phyloP scores from a whole-genome alignment of 2,797 vertebrate species.

The Ataeniobius toweri region DNA sequence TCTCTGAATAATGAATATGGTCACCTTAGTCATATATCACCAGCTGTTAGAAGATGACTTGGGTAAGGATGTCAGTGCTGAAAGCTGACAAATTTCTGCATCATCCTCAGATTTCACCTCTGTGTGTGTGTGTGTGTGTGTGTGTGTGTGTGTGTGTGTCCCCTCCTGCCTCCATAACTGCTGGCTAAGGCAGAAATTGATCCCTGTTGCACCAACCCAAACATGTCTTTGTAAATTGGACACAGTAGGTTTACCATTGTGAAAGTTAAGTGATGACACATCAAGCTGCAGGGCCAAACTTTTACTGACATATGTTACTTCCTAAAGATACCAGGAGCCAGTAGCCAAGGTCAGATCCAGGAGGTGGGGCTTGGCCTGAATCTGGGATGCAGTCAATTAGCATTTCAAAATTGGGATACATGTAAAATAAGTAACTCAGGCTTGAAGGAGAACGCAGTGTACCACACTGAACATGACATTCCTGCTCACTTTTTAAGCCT shows the following conservation, averaged over 20 bases:
- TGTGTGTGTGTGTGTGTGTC: not conserved
- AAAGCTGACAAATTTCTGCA: constrained; percentile 68
- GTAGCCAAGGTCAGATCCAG: constrained; percentile 37
- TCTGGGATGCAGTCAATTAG: constrained; percentile 60
- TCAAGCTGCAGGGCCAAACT: constrained; percentile 2
- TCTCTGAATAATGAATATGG: constrained; percentile 70
- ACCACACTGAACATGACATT: constrained; percentile 32
- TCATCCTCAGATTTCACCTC: constrained; percentile 51
- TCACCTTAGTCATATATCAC: constrained; percentile 77
- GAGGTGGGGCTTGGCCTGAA: constrained; percentile 35
- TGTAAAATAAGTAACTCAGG: constrained; percentile 38
- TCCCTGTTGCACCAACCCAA: constrained; percentile 37
- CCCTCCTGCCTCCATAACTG: constrained; percentile 29
- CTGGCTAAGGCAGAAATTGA: constrained; percentile 54
- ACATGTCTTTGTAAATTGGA: constrained; percentile 45
- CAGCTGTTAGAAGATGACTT: constrained; percentile 61
- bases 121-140: constrained; percentile 1
- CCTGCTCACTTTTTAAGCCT: not conserved
- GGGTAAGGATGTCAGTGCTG: constrained; percentile 60
- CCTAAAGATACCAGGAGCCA: constrained; percentile 14
- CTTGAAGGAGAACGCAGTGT: constrained; percentile 28
- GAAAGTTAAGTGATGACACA: constrained; percentile 47
- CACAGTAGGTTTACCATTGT: constrained; percentile 27
- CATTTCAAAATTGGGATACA: constrained; percentile 42
- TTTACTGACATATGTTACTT: not conserved